phyloP scores from a whole-genome alignment of 92 coral and sea anemone species.

The Pocillopora meandrina region DNA sequence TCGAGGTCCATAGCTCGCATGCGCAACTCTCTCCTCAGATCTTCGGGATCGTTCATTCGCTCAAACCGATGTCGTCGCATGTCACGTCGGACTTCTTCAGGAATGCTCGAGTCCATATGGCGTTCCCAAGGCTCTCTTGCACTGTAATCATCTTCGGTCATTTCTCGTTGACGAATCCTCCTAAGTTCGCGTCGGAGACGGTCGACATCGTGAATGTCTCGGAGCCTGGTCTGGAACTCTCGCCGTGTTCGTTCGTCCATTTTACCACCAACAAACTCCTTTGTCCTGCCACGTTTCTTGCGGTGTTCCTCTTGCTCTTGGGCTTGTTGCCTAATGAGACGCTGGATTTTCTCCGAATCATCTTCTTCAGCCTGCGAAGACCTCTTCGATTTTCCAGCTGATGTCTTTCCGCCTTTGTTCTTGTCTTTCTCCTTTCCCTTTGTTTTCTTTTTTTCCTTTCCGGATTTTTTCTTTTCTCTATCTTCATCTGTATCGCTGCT shows the following conservation, averaged over 20 bases:
- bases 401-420: slow-evolving; percentile 21
- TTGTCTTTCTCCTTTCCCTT: slow-evolving; percentile 26
- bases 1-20: slow-evolving; percentile 50
- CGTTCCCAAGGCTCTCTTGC: slow-evolving; percentile 70
- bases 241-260: slow-evolving; percentile 57
- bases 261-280: slow-evolving; percentile 22
- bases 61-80: slow-evolving; percentile 66
- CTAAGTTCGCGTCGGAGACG: slow-evolving; percentile 79
- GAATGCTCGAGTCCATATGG: slow-evolving; percentile 50
- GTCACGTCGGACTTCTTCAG: slow-evolving; percentile 65
- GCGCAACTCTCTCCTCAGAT: slow-evolving; percentile 69
- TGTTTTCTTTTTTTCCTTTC: slow-evolving; percentile 25
- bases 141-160: slow-evolving; percentile 69
- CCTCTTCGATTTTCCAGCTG: slow-evolving; percentile 2
- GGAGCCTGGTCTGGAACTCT: slow-evolving; percentile 66
- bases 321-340: slow-evolving; percentile 75
- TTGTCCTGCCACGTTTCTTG: slow-evolving; percentile 10
- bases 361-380: slow-evolving; percentile 31
- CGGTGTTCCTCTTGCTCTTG: slow-evolving; percentile 58
- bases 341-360: slow-evolving; percentile 67
- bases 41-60: slow-evolving; percentile 57
- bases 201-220: slow-evolving; percentile 51
- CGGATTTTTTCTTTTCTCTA: not conserved
- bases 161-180: slow-evolving; percentile 72
- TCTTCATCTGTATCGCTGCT: slow-evolving; percentile 16